Evolutionary conservation across 1,140 invertebrate species (phyloP), one percentile per base, ranked within the genome.

Genomic region (Drosophila burlai): DNA sequence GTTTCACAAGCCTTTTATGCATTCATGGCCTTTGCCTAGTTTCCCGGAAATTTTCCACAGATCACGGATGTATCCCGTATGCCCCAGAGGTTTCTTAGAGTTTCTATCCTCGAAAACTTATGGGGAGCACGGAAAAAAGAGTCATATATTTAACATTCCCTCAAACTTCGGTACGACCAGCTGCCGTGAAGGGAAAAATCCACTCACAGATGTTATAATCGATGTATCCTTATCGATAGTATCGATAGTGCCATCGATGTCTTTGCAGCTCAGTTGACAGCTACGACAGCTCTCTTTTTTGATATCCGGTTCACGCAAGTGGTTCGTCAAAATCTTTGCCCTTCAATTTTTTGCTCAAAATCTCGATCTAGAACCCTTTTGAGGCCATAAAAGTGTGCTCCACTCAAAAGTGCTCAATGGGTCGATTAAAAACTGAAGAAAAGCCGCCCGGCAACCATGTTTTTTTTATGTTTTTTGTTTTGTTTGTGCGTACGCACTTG

Each of bases 241-340:
- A 21, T 11, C 31, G 16, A 8, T n/a, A 46, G 10, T n/a, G 15
- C 4, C n/a, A 49, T 58, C 68, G 69, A 58, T 50, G 50, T 34
- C 18, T 36, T 21, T 43, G 43, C 61, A 66, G 47, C 73, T 62
- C 73, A 59, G 61, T n/a, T 79, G 81, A 81, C 83, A 81, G 60
- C 54, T 47, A 38, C 36, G 45, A 47, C 76, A 73, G 66, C 85
- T 81, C 81, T 86, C 91, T 90, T 91, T 92, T 92, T 80, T 73
- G 72, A 92, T 81, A 91, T 92, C 91, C 91, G 91, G 84, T 92
- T 83, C 76, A 86, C 75, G 72, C 63, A 91, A 91, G 87, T 90
- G 91, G 91, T 87, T 76, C 57, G 91, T 92, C 77, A 54, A 16
- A 58, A 49, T 46, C 46, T 74, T 67, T 71, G 36, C 59, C 61